Conservation (phyloP, 2,113 vertebrate genomes). For the pig (Sus scrofa) region T2T-Sscrofa CM000820.6:2583001-2583500, state of each 20-base stretch:
- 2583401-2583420: background rate
- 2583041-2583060: background rate
- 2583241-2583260: background rate
- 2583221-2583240: background rate
- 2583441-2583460: background rate
- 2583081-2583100: background rate
- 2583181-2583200: background rate
- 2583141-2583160: slow-evolving; percentile 3
- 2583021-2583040: background rate
- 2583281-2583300: background rate
- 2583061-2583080: slow-evolving; percentile 38
- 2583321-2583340: background rate
- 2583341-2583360: background rate
- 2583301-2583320: background rate
- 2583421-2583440: slow-evolving; percentile 37
- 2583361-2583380: background rate
- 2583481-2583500: too few relatives aligned
- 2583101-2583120: background rate
- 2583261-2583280: background rate
- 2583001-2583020: background rate
- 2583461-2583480: too few relatives aligned
- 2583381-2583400: background rate
- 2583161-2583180: background rate
- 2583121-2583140: slow-evolving; percentile 2
- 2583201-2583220: slow-evolving; percentile 4